Percentiles rank a stretch among this genome's conserved stretches.
These are phyloP conservation scores for Dynastes hyllus DNA, from an alignment of 2,888 invertebrate species.

Conservation along the genomic window DNA sequence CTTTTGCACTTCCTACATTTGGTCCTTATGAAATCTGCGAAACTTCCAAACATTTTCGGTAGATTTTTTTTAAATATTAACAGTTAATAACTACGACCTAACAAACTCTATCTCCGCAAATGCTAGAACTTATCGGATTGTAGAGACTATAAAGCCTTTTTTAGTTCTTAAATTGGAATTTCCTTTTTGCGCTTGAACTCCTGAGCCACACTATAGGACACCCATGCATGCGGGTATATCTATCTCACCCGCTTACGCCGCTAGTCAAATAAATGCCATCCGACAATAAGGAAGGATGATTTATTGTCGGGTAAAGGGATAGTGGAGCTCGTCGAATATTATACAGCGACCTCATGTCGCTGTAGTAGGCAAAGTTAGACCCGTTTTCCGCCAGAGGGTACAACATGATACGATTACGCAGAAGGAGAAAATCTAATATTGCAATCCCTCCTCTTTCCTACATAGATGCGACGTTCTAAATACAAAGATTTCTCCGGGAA, in stretches of 20 bases:
- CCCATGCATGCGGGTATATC: not conserved
- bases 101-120: too few species aligned
- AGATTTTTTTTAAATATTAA: too few species aligned
- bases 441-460: not conserved
- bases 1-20: too few species aligned
- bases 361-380: not conserved
- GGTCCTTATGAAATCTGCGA: too few species aligned
- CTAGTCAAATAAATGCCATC: conserved; percentile 67
- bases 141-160: not conserved
- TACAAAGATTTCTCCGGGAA: not conserved
- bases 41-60: too few species aligned
- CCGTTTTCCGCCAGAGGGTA: not conserved
- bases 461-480: not conserved
- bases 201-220: too few species aligned
- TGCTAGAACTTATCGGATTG: too few species aligned
- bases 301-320: conserved; percentile 59
- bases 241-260: conserved; percentile 53
- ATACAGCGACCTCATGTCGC: not conserved
- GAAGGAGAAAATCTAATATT: conserved; percentile 15
- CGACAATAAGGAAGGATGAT: conserved; percentile 67
- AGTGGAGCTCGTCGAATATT: conserved; percentile 40
- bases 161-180: too few species aligned
- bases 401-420: conserved; percentile 5
- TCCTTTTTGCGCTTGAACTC: too few species aligned
- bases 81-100: too few species aligned